Evolutionary conservation across 2,113 vertebrate species (phyloP).

Genomic region (Lepus americanus): DNA sequence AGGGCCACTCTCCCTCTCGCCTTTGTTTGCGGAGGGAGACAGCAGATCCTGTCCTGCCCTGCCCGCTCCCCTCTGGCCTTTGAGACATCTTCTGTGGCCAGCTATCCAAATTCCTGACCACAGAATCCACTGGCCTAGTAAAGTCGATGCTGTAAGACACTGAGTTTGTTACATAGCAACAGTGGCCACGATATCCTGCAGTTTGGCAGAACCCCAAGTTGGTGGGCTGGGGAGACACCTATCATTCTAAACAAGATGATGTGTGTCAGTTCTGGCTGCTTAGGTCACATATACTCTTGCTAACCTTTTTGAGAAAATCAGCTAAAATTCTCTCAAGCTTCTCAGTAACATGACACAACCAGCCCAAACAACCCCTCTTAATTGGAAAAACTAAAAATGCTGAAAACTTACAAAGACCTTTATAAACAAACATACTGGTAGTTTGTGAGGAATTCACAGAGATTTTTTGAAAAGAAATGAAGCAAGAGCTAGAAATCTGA

Average conservation of each 20-base stretch:
- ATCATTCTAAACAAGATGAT: neutral
- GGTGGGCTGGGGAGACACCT: neutral
- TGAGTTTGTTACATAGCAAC: neutral
- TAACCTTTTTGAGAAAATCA: neutral
- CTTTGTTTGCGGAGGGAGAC: neutral
- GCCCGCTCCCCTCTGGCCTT: neutral
- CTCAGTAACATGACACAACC: neutral
- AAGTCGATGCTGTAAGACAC: neutral
- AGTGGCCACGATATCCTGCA: neutral
- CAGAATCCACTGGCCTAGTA: neutral
- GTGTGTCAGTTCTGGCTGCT: neutral
- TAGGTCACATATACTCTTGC: neutral
- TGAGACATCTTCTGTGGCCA: neutral
- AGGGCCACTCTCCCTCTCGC: neutral
- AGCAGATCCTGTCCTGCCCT: neutral
- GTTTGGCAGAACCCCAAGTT: neutral
- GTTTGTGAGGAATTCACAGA: neutral
- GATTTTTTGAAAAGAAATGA: neutral
- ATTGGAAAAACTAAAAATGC: neutral
- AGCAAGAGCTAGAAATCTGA: neutral
- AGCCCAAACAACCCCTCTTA: neutral
- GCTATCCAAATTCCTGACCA: neutral
- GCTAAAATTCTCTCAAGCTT: constrained; percentile 10
- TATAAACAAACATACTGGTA: neutral
- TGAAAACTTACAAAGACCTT: neutral